phyloP scores from a whole-genome alignment of 2,888 invertebrate genomes.

The Heliconius ethilla region DNA sequence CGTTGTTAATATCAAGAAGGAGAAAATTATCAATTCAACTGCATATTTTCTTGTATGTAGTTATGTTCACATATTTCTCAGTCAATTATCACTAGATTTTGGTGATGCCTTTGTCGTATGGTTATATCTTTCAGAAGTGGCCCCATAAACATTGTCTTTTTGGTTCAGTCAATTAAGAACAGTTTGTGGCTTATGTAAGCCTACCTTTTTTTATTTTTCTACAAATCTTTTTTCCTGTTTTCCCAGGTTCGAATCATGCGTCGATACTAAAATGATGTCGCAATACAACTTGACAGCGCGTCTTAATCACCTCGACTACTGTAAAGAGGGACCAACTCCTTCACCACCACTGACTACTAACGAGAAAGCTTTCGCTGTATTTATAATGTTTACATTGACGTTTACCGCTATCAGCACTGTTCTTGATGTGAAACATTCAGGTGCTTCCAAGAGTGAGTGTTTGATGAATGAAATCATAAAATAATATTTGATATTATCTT shows the following conservation, averaged over 20 bases:
- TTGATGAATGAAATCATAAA: too few species aligned
- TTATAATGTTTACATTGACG: constrained; percentile 29
- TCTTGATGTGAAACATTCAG: constrained; percentile 63
- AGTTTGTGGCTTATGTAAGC: too few species aligned
- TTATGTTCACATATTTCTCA: too few species aligned
- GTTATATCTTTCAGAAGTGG: too few species aligned
- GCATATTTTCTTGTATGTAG: too few species aligned
- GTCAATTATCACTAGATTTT: too few species aligned
- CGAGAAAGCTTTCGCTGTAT: constrained; percentile 60
- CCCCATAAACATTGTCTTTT: too few species aligned
- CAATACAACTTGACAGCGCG: constrained; percentile 64
- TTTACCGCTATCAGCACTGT: constrained; percentile 59
- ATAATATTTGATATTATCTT: too few species aligned
- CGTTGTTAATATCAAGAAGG: too few species aligned
- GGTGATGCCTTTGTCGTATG: too few species aligned
- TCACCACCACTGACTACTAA: constrained; percentile 49
- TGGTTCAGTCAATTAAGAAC: too few species aligned
- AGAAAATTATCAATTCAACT: too few species aligned
- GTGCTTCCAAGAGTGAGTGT: constrained; percentile 60
- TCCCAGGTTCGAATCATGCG: constrained; percentile 70
- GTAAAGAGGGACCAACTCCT: constrained; percentile 50
- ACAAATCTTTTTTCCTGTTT: not conserved
- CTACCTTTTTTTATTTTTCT: not conserved
- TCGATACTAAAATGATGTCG: constrained; percentile 63
- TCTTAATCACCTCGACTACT: constrained; percentile 65